Conservation (phyloP, 2,797 vertebrate species). For the Clarias platycephalus region DNA sequence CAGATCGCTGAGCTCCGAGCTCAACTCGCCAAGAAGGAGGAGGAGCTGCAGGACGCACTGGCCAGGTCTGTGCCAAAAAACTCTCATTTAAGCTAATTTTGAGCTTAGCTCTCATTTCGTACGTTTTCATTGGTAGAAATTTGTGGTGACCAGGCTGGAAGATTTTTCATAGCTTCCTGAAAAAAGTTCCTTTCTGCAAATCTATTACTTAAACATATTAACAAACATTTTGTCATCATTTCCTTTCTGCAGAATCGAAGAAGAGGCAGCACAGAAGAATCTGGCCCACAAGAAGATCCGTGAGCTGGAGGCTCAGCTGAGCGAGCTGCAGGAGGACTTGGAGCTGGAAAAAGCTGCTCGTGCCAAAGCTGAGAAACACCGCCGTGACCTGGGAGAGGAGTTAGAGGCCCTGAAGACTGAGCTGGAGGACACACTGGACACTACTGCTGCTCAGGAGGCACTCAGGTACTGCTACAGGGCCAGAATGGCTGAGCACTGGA, state of each 20-base stretch:
- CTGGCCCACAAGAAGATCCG: conserved; percentile 94
- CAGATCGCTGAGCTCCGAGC: conserved; percentile 95
- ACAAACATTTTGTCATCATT: not conserved
- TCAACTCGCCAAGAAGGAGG: conserved; percentile 95
- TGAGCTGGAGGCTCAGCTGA: conserved; percentile 93
- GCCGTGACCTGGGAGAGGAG: conserved; percentile 93
- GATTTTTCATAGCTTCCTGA: not conserved
- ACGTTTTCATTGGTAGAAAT: not conserved
- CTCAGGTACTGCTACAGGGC: conserved; percentile 73
- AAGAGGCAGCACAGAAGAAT: conserved; percentile 94
- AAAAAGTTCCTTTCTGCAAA: not conserved
- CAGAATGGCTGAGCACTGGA: not conserved
- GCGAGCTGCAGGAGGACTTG: conserved; percentile 93
- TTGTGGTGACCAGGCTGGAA: not conserved
- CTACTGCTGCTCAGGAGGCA: conserved; percentile 94
- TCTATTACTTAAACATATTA: not conserved
- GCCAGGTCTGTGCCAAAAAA: conserved; percentile 78
- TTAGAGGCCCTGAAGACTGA: conserved; percentile 96
- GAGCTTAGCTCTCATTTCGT: too few relatives aligned
- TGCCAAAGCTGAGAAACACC: conserved; percentile 93
- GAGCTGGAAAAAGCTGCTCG: conserved; percentile 89
- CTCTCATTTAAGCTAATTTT: too few relatives aligned
- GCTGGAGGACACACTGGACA: conserved; percentile 94
- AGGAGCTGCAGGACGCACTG: conserved; percentile 91
- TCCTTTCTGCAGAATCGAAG: conserved; percentile 82